Base-by-base conservation (phyloP, 2,797 vertebrate species). In the Galagoides demidoff region DNA sequence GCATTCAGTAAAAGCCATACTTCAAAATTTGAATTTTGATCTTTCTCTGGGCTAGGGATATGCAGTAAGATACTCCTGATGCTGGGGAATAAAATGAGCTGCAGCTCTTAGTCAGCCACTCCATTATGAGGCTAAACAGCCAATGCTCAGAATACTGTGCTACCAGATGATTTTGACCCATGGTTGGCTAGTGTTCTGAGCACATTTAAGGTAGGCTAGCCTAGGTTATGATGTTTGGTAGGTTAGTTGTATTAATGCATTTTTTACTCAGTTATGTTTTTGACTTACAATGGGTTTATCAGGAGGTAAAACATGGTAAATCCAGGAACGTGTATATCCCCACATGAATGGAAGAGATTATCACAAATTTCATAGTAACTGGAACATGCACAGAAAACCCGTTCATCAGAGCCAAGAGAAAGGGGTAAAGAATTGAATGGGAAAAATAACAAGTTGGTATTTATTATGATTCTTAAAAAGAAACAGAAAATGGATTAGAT, bases 371-470 rank as follows among this genome's bases (percentile, higher is more conserved):
- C 10, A n/a, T 45, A 22, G 23, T 25, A 87, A 76, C 4, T 79
- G 27, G 43, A 79, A 96, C 92, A n/a, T 20, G 73, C 37, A 89
- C 59, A 83, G 64, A 88, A 71, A 93, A 94, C 25, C n/a, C 74
- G 52, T 34, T 85, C 59, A 77, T 52, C 68, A 86, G 64, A 84
- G 92, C 20, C 93, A 76, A 29, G 22, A 88, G 59, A 89, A 85
- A 68, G 34, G 31, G 16, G 23, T 76, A 74, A 93, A 92, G 43
- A 61, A 70, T 27, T 27, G 45, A 83, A 85, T 73, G 49, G 14
- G 27, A 20, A 43, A 86, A 82, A 78, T 45, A 90, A 61, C 43
- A 83, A 95, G 34, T 39, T 57, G 22, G 20, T 37, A 82, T 82
- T 59, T 57, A 52, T 52, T 64, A 68, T 31, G 52, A 94, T 61